A percentile compares a stretch with the other conserved stretches of the same genome.
These are phyloP conservation scores for Forficula auricularia DNA, from an alignment of 1,140 invertebrate genomes.

Conservation along the genomic window DNA sequence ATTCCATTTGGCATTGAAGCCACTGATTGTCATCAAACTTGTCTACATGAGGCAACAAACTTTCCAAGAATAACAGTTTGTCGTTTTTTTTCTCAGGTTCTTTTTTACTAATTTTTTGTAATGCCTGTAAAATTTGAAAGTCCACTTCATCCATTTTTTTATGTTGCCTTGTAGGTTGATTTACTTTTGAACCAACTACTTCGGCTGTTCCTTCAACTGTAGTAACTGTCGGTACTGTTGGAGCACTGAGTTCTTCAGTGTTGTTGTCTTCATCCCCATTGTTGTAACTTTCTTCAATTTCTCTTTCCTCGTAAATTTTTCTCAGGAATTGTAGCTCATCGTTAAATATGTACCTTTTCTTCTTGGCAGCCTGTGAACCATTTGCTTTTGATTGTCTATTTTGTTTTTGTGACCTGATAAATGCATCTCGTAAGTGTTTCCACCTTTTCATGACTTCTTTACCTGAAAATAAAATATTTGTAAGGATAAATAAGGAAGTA, in stretches of 20 bases:
- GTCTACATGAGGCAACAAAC: conserved; percentile 4
- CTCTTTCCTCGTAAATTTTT: neutral
- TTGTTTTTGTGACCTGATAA: neutral
- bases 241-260: neutral
- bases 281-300: neutral
- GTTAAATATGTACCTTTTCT: too few species aligned
- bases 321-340: too few species aligned
- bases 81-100: neutral
- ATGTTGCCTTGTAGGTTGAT: neutral
- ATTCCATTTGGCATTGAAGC: conserved; percentile 10
- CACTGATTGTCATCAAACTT: conserved; percentile 8
- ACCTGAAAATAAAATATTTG: too few species aligned
- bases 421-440: neutral
- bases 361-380: neutral
- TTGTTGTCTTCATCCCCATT: neutral
- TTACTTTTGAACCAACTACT: neutral
- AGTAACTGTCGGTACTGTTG: conserved; percentile 1
- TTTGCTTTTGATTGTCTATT: neutral
- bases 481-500: too few species aligned
- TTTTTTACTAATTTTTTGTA: conserved; percentile 1
- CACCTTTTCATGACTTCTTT: neutral
- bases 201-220: neutral
- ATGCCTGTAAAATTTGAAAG: conserved; percentile 2
- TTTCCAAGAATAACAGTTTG: conserved; percentile 1
- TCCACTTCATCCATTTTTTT: conserved; percentile 2